A percentile compares a stretch with the other conserved stretches of the same genome.
Conservation (phyloP, 2,888 invertebrate genomes). For the Tachystola acroxantha region DNA sequence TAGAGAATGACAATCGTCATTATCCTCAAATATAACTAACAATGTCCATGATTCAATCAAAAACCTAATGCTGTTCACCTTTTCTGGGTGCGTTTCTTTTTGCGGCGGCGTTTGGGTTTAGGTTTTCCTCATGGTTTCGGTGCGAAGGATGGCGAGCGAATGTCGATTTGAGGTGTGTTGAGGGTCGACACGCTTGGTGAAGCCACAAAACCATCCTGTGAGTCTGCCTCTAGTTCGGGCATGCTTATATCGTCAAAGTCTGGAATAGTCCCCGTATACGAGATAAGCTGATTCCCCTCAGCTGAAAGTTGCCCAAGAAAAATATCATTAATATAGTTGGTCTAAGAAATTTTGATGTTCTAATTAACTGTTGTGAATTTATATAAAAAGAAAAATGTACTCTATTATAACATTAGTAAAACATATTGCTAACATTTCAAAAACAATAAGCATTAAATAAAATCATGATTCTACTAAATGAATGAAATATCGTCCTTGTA, state of each 20-base stretch:
- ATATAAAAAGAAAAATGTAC: too few species aligned
- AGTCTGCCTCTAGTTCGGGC: slow-evolving; percentile 58
- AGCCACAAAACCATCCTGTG: slow-evolving; percentile 42
- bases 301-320: slow-evolving; percentile 63
- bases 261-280: slow-evolving; percentile 76
- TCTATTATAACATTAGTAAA: too few species aligned
- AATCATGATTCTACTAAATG: too few species aligned
- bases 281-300: slow-evolving; percentile 76
- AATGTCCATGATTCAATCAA: neutral
- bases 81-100: slow-evolving; percentile 19
- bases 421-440: too few species aligned
- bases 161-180: slow-evolving; percentile 60
- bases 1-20: too few species aligned
- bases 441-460: too few species aligned
- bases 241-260: slow-evolving; percentile 72
- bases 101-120: slow-evolving; percentile 13
- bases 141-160: slow-evolving; percentile 49
- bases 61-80: slow-evolving; percentile 10
- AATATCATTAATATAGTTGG: slow-evolving; percentile 1
- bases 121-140: slow-evolving; percentile 39
- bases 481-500: too few species aligned
- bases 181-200: slow-evolving; percentile 43
- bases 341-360: too few species aligned
- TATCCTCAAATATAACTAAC: neutral
- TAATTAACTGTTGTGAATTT: too few species aligned